A percentile compares a stretch with the other conserved stretches of the same genome.
These are phyloP conservation scores for Drosophila greeni DNA, from an alignment of 2,888 invertebrate genomes.

Conservation along the genomic window DNA sequence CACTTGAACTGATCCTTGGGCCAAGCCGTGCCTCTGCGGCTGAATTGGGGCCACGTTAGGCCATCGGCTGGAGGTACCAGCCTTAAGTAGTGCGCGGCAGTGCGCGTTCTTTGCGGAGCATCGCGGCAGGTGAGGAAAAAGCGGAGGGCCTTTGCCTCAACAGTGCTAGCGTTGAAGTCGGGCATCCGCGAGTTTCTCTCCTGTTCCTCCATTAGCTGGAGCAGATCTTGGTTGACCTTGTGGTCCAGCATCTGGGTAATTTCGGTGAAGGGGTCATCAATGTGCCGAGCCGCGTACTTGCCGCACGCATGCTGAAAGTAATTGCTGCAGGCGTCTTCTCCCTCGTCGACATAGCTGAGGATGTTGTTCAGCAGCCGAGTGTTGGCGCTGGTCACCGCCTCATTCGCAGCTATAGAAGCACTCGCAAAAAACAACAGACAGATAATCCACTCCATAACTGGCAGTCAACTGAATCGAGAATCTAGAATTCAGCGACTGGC, in stretches of 20 bases:
- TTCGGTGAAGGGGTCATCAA: constrained; percentile 51
- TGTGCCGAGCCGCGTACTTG: constrained; percentile 59
- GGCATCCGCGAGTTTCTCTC: not conserved
- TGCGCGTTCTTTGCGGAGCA: constrained; percentile 21
- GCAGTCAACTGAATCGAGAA: constrained; percentile 8
- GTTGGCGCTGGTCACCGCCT: constrained; percentile 12
- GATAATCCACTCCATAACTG: constrained; percentile 22
- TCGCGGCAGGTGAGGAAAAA: constrained; percentile 65
- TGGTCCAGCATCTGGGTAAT: constrained; percentile 64
- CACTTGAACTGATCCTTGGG: constrained; percentile 56
- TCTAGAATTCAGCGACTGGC: not conserved
- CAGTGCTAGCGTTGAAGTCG: constrained; percentile 3
- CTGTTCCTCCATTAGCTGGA: constrained; percentile 47
- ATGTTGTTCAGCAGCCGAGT: constrained; percentile 43
- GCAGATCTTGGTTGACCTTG: constrained; percentile 60
- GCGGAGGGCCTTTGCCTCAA: constrained; percentile 51
- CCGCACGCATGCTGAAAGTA: constrained; percentile 73
- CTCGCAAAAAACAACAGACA: constrained; percentile 6
- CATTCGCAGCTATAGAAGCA: not conserved
- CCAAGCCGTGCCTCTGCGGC: constrained; percentile 41
- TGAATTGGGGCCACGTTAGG: constrained; percentile 62
- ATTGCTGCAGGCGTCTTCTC: constrained; percentile 60
- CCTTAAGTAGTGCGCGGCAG: constrained; percentile 54
- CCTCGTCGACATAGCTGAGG: constrained; percentile 48
- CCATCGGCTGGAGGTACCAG: constrained; percentile 57